Conservation (phyloP, 2,888 invertebrate genomes). For the Nymphalis polychloros region DNA sequence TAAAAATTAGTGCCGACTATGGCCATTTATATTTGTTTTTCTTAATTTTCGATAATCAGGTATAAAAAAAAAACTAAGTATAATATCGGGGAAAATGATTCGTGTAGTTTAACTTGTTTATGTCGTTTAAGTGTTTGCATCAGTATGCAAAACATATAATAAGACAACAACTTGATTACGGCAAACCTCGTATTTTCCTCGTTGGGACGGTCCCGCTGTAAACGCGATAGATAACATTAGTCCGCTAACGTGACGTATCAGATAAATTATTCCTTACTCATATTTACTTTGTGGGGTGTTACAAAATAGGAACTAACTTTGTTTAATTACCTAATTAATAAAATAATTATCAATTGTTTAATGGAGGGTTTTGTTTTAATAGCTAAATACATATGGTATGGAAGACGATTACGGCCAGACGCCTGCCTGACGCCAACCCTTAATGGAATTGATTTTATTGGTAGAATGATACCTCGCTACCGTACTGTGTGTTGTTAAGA, state of each 20-base stretch:
- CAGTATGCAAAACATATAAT: slow-evolving; percentile 5
- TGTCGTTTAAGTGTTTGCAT: not conserved
- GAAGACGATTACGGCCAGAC: no score
- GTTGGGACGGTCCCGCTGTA: slow-evolving; percentile 1
- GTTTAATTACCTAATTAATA: not conserved
- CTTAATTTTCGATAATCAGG: no score
- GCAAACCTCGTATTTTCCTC: slow-evolving; percentile 1
- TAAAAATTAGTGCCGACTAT: not conserved
- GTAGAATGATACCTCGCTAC: no score
- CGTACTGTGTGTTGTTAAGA: no score
- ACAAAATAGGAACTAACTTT: not conserved
- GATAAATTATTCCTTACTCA: not conserved
- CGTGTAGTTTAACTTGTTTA: not conserved
- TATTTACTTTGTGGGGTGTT: not conserved
- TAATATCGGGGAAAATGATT: not conserved
- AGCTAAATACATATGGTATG: no score
- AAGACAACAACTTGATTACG: not conserved
- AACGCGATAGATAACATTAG: not conserved
- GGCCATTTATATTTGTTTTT: not conserved
- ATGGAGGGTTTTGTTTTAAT: no score
- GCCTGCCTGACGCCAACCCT: no score
- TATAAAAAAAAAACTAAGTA: no score
- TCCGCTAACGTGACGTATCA: not conserved
- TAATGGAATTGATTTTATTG: no score
- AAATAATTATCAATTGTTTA: not conserved